A percentile compares a stretch with the other conserved stretches of the same genome.
Evolutionary conservation across 2,797 vertebrate genomes (phyloP).

Genomic region (Sebastes cheni): DNA sequence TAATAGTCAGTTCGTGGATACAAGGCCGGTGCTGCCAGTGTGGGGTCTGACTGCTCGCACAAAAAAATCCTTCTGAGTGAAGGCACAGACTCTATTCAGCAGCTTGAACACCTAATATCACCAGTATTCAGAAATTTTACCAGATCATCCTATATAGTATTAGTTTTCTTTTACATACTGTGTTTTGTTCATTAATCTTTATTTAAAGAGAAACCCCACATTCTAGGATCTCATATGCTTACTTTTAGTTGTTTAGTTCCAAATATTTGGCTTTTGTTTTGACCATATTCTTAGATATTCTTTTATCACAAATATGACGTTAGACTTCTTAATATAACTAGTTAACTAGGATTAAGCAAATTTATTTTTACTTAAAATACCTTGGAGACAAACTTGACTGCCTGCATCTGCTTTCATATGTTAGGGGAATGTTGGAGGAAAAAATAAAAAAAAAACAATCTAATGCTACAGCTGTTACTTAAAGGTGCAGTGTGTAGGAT

Average conservation of each 20-base stretch:
- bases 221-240: neutral
- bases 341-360: neutral
- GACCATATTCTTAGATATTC: neutral
- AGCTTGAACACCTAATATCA: neutral
- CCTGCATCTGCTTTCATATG: neutral
- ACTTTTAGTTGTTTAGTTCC: neutral
- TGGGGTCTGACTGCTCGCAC: neutral
- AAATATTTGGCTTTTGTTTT: neutral
- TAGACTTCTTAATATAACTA: neutral
- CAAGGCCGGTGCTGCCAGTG: conserved; percentile 11
- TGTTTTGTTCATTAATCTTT: neutral
- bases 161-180: neutral
- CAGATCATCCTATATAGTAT: neutral
- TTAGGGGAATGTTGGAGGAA: no score
- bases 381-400: neutral
- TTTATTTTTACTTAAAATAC: neutral
- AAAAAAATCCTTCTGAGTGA: neutral
- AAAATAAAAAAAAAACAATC: neutral
- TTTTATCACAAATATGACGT: neutral
- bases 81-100: neutral
- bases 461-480: neutral
- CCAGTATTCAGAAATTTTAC: neutral
- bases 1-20: conserved; percentile 3
- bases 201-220: neutral
- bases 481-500: no score